A percentile compares a stretch with the other conserved stretches of the same genome.
Evolutionary conservation across 2,888 invertebrate genomes (phyloP).

Genomic region (Ennomos fuscantarius): DNA sequence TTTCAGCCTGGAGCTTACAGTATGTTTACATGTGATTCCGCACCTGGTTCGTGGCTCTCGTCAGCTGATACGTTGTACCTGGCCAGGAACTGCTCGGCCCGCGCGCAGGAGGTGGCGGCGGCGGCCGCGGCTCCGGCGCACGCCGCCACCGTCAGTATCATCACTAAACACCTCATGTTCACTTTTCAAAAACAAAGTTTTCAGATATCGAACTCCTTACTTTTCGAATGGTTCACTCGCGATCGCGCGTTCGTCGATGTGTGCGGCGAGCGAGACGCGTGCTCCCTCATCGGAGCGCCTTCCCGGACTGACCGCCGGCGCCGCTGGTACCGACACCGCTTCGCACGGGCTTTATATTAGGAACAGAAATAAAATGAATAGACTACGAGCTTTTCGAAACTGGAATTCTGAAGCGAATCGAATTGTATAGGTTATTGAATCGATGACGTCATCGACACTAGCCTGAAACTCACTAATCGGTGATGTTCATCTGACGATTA

Average conservation of each 20-base stretch:
- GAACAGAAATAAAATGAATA: constrained; percentile 69
- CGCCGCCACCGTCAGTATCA: constrained; percentile 65
- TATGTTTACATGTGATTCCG: constrained; percentile 54
- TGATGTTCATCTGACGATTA: constrained; percentile 34
- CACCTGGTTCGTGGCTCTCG: constrained; percentile 77
- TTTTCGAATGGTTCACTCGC: constrained; percentile 64
- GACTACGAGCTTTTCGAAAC: constrained; percentile 58
- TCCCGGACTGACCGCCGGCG: constrained; percentile 63
- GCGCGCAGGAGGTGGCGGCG: constrained; percentile 66
- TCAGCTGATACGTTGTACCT: constrained; percentile 81
- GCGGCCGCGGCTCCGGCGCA: constrained; percentile 58
- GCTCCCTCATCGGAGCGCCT: constrained; percentile 76
- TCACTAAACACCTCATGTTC: constrained; percentile 78
- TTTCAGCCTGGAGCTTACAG: constrained; percentile 29
- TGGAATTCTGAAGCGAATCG: constrained; percentile 58
- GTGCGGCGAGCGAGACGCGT: constrained; percentile 63
- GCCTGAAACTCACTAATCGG: constrained; percentile 38
- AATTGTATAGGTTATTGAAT: constrained; percentile 49
- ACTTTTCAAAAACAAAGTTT: constrained; percentile 53
- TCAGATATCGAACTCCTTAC: constrained; percentile 55
- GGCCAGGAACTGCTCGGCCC: constrained; percentile 69
- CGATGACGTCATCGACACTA: constrained; percentile 50
- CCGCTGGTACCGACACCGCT: constrained; percentile 46
- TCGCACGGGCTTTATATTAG: constrained; percentile 64
- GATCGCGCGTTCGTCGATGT: constrained; percentile 62